Evolutionary conservation across 2,113 vertebrate species (phyloP).

Genomic region (Tachysurus vachellii): DNA sequence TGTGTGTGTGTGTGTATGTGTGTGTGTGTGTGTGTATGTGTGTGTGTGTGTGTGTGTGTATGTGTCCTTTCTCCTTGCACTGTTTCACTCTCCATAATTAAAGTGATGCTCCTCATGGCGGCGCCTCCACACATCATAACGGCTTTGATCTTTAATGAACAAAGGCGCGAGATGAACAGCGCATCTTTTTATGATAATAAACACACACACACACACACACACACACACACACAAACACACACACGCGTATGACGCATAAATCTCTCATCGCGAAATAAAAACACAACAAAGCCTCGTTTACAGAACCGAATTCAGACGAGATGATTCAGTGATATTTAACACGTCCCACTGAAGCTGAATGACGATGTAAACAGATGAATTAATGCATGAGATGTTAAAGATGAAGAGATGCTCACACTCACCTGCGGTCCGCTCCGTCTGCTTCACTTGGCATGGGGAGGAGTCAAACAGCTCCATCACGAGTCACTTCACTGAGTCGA

Average conservation of each 20-base stretch:
- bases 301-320: too few relatives aligned
- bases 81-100: neutral
- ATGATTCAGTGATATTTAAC: neutral
- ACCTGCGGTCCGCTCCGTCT: slow-evolving; percentile 37
- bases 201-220: neutral
- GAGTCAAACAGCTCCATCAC: slow-evolving; percentile 24
- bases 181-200: neutral
- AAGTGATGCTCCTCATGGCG: neutral
- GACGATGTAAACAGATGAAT: neutral
- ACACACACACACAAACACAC: neutral
- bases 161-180: neutral
- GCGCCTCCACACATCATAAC: slow-evolving; percentile 6
- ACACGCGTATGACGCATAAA: neutral
- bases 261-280: neutral
- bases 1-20: too few relatives aligned
- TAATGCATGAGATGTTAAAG: neutral
- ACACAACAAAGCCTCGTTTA: neutral
- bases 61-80: neutral
- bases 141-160: slow-evolving; percentile 18
- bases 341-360: neutral
- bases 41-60: neutral
- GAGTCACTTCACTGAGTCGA: slow-evolving; percentile 35
- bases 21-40: neutral
- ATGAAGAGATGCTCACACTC: neutral
- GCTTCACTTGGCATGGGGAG: slow-evolving; percentile 28